Conservation (phyloP, 2,888 invertebrate genomes). For the Yponomeuta sedellus region DNA sequence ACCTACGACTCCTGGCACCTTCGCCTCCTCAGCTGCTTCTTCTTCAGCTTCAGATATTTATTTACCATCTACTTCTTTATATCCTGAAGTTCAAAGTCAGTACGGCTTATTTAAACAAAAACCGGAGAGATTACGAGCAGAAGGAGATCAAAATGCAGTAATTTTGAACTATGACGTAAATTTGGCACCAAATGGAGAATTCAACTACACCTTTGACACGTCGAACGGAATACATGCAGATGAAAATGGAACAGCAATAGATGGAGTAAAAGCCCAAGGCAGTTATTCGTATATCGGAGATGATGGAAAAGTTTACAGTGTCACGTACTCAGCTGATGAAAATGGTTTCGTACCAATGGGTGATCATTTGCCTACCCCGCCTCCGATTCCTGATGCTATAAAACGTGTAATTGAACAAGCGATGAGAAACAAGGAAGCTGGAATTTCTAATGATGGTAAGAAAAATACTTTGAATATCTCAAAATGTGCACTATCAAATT, state of each 20-base stretch:
- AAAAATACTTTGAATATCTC: background rate
- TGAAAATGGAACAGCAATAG: conserved; percentile 47
- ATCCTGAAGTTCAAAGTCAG: background rate
- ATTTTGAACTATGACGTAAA: conserved; percentile 48
- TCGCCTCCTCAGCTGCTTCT: background rate
- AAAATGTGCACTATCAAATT: too few species aligned
- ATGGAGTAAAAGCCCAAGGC: conserved; percentile 54
- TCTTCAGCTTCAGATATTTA: background rate
- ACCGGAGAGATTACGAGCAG: conserved; percentile 41
- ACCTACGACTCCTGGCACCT: background rate
- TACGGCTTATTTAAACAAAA: background rate
- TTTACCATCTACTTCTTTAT: conserved; percentile 5
- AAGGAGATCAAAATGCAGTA: conserved; percentile 44
- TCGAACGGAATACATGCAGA: conserved; percentile 61
- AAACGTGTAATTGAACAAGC: conserved; percentile 52
- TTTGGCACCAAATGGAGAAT: conserved; percentile 43
- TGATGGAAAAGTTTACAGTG: conserved; percentile 54
- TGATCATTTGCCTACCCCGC: conserved; percentile 61
- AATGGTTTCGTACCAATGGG: conserved; percentile 57
- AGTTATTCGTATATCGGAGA: conserved; percentile 59
- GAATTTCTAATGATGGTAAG: conserved; percentile 46
- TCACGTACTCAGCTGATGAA: conserved; percentile 59
- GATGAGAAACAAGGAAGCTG: conserved; percentile 41
- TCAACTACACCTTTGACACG: conserved; percentile 53
- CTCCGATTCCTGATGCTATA: conserved; percentile 58